Conservation (phyloP, 2,888 invertebrate genomes). For the Lumbricus terrestris region DNA sequence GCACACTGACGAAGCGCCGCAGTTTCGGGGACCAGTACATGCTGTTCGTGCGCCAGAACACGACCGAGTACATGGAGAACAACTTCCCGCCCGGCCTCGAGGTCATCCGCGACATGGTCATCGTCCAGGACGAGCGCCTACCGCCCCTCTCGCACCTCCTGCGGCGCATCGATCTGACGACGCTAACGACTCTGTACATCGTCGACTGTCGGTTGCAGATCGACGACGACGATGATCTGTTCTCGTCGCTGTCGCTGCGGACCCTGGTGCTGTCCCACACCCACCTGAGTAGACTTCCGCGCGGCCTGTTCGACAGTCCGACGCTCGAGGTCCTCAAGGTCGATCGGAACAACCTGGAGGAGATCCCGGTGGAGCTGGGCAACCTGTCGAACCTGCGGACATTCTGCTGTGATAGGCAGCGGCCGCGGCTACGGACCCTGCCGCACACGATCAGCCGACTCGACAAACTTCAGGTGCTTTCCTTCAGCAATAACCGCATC, state of each 20-base stretch:
- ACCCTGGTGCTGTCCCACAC: slow-evolving; percentile 41
- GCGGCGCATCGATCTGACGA: slow-evolving; percentile 36
- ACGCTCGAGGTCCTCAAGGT: slow-evolving; percentile 41
- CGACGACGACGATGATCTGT: slow-evolving; percentile 28
- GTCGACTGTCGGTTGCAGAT: slow-evolving; percentile 38
- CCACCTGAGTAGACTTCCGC: slow-evolving; percentile 37
- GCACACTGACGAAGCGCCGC: slow-evolving; percentile 39
- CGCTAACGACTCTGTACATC: slow-evolving; percentile 37
- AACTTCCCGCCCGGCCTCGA: slow-evolving; percentile 38
- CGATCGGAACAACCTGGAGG: slow-evolving; percentile 41
- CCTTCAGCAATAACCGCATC: slow-evolving; percentile 43
- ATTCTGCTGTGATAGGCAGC: slow-evolving; percentile 41
- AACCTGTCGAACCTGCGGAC: slow-evolving; percentile 36
- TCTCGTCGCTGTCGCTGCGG: slow-evolving; percentile 34
- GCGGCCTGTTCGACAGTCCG: slow-evolving; percentile 39
- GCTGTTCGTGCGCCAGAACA: slow-evolving; percentile 41
- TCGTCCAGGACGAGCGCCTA: slow-evolving; percentile 41
- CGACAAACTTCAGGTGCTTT: slow-evolving; percentile 38
- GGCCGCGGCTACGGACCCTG: slow-evolving; percentile 38
- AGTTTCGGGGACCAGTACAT: slow-evolving; percentile 42
- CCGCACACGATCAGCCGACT: slow-evolving; percentile 39
- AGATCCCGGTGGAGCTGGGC: slow-evolving; percentile 41
- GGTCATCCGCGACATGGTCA: slow-evolving; percentile 39
- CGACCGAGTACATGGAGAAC: slow-evolving; percentile 40
- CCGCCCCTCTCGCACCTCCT: slow-evolving; percentile 39